Evolutionary conservation across 2,888 invertebrate species (phyloP).

Genomic region (Melinopterus prodromus): DNA sequence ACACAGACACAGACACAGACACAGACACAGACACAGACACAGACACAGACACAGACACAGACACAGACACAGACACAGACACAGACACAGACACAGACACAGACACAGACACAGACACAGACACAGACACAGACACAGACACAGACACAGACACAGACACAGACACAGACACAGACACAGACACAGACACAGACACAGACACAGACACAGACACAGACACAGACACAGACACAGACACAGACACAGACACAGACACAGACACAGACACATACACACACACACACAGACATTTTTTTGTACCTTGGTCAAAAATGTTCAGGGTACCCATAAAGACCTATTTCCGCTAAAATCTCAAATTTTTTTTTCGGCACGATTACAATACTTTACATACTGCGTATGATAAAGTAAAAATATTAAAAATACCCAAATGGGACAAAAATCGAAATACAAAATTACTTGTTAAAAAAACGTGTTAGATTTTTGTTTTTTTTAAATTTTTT

Average conservation of each 20-base stretch:
- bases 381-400: too few species aligned
- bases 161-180: not conserved
- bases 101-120: not conserved
- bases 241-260: not conserved
- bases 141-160: not conserved
- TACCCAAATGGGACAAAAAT: too few species aligned
- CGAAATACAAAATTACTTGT: too few species aligned
- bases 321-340: too few species aligned
- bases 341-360: too few species aligned
- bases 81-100: not conserved
- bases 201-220: not conserved
- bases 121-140: not conserved
- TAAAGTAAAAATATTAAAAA: too few species aligned
- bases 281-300: too few species aligned
- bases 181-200: not conserved
- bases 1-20: not conserved
- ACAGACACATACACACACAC: not conserved
- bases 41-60: not conserved
- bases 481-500: too few species aligned
- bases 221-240: not conserved
- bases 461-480: too few species aligned
- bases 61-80: not conserved
- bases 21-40: not conserved
- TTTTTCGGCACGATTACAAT: too few species aligned
- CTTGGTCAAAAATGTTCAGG: too few species aligned